Evolutionary conservation across 2,113 vertebrate genomes (phyloP).

Genomic region (Chamaetylas fuelleborni): DNA sequence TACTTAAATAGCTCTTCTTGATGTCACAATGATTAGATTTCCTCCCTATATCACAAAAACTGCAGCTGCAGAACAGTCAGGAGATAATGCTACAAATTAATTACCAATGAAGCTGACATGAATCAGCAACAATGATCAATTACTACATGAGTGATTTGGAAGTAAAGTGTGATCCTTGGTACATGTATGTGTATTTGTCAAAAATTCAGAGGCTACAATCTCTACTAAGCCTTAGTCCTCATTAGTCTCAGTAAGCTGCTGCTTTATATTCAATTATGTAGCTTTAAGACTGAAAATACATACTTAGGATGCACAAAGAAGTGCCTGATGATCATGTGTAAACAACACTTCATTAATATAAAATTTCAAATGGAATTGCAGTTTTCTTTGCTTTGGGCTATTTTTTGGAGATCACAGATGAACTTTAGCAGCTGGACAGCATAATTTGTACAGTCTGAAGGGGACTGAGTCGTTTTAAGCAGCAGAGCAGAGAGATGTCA

Average conservation of each 20-base stretch:
- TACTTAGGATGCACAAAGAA: neutral
- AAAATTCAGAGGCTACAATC: neutral
- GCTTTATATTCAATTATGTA: neutral
- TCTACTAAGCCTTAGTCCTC: neutral
- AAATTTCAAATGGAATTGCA: neutral
- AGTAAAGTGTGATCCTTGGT: neutral
- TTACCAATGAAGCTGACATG: neutral
- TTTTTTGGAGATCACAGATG: slow-evolving; percentile 3
- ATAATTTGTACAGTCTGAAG: slow-evolving; percentile 10
- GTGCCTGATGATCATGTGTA: neutral
- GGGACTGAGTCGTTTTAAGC: neutral
- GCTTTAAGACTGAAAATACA: neutral
- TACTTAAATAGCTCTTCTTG: neutral
- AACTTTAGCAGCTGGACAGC: slow-evolving; percentile 32
- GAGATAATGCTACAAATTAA: neutral
- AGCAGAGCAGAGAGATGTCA: slow-evolving; percentile 6
- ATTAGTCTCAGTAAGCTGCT: neutral
- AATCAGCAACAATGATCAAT: neutral
- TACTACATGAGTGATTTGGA: neutral
- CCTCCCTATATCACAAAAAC: neutral
- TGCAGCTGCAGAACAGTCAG: neutral
- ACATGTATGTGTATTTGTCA: rapidly evolving
- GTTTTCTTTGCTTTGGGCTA: slow-evolving; percentile 6
- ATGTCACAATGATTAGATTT: neutral
- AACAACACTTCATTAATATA: slow-evolving; percentile 40